Evolutionary conservation across 2,113 vertebrate species (phyloP), one percentile per base, ranked within the genome.

Genomic region (Phainopepla nitens): DNA sequence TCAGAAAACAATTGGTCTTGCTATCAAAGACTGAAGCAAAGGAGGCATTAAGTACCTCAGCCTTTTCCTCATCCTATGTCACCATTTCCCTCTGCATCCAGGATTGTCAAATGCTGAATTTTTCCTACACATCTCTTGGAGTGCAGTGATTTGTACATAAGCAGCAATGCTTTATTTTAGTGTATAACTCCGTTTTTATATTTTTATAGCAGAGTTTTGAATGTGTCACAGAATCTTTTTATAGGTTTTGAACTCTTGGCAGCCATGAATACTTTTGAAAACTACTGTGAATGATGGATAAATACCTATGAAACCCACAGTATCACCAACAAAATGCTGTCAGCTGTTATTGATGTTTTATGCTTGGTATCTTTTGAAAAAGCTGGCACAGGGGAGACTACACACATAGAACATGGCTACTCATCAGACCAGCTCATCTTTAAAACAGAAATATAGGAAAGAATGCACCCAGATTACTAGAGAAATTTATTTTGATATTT

Each of bases 221-320:
- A 28, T 68, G 14, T 73, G 19, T 54, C 66, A 24, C 10, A 66
- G 64, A 35, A 36, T 71, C 42, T 83, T 28, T 80, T 39, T 58
- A 53, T 45, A 23, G 8, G 11, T 57, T 79, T 87, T 76, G 41
- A 88, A 57, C 66, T 80, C 41, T 45, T 86, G 45, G 69, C 33
- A 65, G 62, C 25, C 28, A 54, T 57, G 47, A 81, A 91, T 75
- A 39, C 64, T 70, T 86, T 58, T 81, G 66, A 86, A 85, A 93
- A 69, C 0, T 0, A n/a, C n/a, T 49, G 28, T 36, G 33, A 76
- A 60, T 89, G 42, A 71, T 3, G 12, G 50, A 22, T 53, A n/a
- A 79, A 87, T 66, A 64, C 7, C 25, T 69, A 27, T 58, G 36
- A 94, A 94, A 88, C 47, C 31, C 58, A 49, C 20, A 69, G 19